These are phyloP conservation scores for Polypterus bichir DNA, from an alignment of 2,113 vertebrate species.

Conservation along the genomic window DNA sequence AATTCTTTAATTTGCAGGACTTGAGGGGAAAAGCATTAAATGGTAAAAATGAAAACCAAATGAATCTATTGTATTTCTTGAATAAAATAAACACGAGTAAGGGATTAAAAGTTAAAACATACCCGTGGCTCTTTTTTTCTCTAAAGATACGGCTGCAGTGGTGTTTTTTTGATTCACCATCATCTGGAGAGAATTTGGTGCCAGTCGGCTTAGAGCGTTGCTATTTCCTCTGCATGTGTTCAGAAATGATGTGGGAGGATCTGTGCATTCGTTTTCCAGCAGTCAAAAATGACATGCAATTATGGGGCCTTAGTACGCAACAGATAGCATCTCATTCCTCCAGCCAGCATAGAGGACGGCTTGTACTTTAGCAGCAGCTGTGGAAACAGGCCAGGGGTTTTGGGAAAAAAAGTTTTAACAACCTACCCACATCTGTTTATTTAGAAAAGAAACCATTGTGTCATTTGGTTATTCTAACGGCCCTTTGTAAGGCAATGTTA, in stretches of 20 bases:
- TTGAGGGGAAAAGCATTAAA: too few relatives aligned
- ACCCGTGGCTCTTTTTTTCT: background rate
- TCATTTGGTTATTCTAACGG: constrained; percentile 66
- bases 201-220: constrained; percentile 49
- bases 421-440: constrained; percentile 66
- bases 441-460: constrained; percentile 79
- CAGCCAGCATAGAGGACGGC: constrained; percentile 46
- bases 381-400: constrained; percentile 37
- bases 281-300: constrained; percentile 63
- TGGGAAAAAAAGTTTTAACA: constrained; percentile 46
- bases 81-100: too few relatives aligned
- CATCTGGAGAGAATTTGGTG: constrained; percentile 68
- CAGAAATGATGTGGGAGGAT: constrained; percentile 40
- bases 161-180: constrained; percentile 16
- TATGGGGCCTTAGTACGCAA: constrained; percentile 49
- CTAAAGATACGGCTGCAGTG: background rate
- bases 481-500: constrained; percentile 47
- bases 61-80: too few relatives aligned
- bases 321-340: constrained; percentile 54
- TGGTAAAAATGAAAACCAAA: too few relatives aligned
- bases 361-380: constrained; percentile 51
- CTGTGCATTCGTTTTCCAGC: constrained; percentile 48
- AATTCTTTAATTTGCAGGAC: too few relatives aligned
- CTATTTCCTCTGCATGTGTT: constrained; percentile 65
- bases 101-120: too few relatives aligned